These are phyloP conservation scores for Belgica antarctica DNA, from an alignment of 2,888 invertebrate species.

Conservation along the genomic window DNA sequence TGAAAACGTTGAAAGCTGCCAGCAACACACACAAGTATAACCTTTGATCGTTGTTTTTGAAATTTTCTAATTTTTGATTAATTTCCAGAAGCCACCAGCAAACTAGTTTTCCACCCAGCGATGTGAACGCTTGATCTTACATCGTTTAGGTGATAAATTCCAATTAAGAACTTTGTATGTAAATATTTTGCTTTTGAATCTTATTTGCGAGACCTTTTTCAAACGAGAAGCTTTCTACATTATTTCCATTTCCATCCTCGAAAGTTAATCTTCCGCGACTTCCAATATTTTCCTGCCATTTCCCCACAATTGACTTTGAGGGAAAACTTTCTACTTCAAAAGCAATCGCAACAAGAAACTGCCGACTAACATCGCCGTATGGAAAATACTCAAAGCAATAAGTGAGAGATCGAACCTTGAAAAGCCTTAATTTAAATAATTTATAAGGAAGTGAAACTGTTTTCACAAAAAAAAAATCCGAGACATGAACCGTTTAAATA, in stretches of 20 bases:
- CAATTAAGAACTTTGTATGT: slow-evolving; percentile 12
- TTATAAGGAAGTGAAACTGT: neutral
- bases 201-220: no score
- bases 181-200: slow-evolving; percentile 9
- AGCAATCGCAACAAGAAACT: neutral
- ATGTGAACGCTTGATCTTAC: neutral
- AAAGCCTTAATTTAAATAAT: neutral
- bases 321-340: neutral
- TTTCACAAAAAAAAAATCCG: no score
- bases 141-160: slow-evolving; percentile 5
- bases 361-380: neutral
- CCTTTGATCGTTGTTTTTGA: neutral
- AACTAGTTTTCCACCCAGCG: neutral
- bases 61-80: neutral
- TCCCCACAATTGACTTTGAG: neutral
- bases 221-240: neutral
- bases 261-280: neutral
- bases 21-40: slow-evolving; percentile 53
- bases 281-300: slow-evolving; percentile 6
- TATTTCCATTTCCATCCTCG: slow-evolving; percentile 5
- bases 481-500: no score
- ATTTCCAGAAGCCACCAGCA: neutral
- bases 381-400: slow-evolving; percentile 25
- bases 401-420: neutral
- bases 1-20: slow-evolving; percentile 87